Evolutionary conservation across 1,140 invertebrate species (phyloP).

Genomic region (Oreohelix idahoensis): DNA sequence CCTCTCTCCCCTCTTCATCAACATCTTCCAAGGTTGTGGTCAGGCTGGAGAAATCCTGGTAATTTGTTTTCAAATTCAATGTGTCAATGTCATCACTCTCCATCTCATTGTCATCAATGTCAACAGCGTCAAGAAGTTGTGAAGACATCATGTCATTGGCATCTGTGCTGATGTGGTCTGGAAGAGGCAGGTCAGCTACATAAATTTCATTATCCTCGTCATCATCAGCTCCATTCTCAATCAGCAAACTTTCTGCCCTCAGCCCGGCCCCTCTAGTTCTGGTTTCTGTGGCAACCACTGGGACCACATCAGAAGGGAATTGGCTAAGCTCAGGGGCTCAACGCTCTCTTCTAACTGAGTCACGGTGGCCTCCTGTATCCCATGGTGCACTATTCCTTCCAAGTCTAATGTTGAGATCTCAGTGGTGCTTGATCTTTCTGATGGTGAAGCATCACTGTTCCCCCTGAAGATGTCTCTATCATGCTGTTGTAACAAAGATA

Average conservation of each 20-base stretch:
- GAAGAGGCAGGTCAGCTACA: slow-evolving; percentile 28
- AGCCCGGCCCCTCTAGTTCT: neutral
- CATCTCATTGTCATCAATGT: slow-evolving; percentile 22
- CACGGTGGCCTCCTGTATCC: slow-evolving; percentile 23
- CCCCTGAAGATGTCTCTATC: neutral
- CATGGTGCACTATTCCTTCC: neutral
- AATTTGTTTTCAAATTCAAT: neutral
- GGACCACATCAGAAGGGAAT: neutral
- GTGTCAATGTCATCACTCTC: too few species aligned
- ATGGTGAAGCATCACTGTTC: neutral
- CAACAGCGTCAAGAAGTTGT: neutral
- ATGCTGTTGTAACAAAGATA: neutral
- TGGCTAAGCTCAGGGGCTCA: neutral
- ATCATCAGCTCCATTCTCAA: neutral
- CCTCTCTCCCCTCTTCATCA: slow-evolving; percentile 15
- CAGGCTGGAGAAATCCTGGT: slow-evolving; percentile 16
- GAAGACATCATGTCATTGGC: neutral
- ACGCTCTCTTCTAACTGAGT: slow-evolving; percentile 24
- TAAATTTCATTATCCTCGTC: slow-evolving; percentile 20
- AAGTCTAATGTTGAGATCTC: neutral
- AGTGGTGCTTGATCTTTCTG: too few species aligned
- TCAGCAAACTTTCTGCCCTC: too few species aligned
- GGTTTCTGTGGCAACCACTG: neutral
- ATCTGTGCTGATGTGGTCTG: neutral
- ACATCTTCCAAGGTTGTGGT: slow-evolving; percentile 20